Base-by-base conservation (phyloP, 2,888 invertebrate species). In the Trissolcus brochymenae region DNA sequence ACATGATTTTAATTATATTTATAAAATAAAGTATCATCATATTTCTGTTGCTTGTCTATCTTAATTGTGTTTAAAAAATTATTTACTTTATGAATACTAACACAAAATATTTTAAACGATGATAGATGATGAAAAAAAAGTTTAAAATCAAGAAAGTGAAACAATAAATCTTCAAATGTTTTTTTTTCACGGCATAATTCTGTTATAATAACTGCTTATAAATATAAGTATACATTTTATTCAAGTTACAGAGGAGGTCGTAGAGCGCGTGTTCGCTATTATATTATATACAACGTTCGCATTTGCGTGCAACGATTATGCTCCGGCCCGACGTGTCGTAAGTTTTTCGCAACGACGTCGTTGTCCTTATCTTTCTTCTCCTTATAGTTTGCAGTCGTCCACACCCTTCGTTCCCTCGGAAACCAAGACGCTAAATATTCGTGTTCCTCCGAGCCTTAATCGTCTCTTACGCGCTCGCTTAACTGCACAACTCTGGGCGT, bases 271-370 rank as follows among this genome's bases (percentile, higher is more conserved):
- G n/a, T 46, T 46, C 46, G 56, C 62, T 25, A 35, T 60, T 76
- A 72, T 56, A 71, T n/a, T n/a, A n/a, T n/a, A 71, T 72, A 56
- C 59, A 49, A 29, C 41, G 56, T 57, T 76, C 66, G 56, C 71
- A 71, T 71, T 66, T 43, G 70, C 76, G 70, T 60, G 71, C 65
- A 53, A 65, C 76, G 76, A 76, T 72, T 76, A 76, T 61, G 71
- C 66, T 17, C 60, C 46, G 67, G 1, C 6, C 56, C 76, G 62
- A 67, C 71, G 19, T 57, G 61, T 76, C 76, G 71, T 76, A 76
- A 76, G 71, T 76, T 77, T 72, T 72, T 77, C 67, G 67, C 59
- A 72, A 77, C 76, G 67, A 68, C 72, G 71, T 76, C 76, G 76
- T 71, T 76, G 71, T 46, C 71, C 76, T 76, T 71, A 76, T 76